Percentiles rank a stretch among this genome's conserved stretches.
These are phyloP conservation scores for Origma solitaria DNA, from an alignment of 2,113 vertebrate species.

Conservation along the genomic window DNA sequence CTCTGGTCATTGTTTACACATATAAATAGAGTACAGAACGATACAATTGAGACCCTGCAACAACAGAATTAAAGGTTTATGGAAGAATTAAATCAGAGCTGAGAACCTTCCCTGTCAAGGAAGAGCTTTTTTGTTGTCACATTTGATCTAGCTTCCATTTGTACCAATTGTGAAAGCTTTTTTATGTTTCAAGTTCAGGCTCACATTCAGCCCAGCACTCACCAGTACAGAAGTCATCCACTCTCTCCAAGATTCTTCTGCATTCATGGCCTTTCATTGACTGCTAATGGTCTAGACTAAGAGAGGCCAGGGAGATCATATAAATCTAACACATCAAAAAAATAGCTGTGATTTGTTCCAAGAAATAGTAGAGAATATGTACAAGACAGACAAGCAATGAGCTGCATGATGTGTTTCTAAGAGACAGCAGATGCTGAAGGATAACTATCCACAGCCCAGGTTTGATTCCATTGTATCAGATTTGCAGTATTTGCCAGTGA, in stretches of 20 bases:
- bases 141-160: background rate
- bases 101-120: background rate
- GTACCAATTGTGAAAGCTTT: background rate
- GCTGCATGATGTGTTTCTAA: background rate
- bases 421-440: slow-evolving; percentile 24
- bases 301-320: background rate
- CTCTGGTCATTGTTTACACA: background rate
- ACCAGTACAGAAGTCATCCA: background rate
- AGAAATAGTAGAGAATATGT: background rate
- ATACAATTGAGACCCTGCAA: background rate
- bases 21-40: background rate
- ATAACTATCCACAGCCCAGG: background rate
- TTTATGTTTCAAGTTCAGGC: background rate
- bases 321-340: background rate
- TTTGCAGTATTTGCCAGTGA: background rate
- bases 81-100: background rate
- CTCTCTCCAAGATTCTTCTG: background rate
- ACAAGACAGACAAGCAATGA: background rate
- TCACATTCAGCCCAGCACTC: background rate
- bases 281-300: background rate
- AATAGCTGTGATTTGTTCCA: background rate
- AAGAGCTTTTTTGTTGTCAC: background rate
- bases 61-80: background rate
- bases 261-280: background rate
- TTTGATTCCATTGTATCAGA: background rate